Conservation (phyloP, 2,888 invertebrate genomes). For the Xestoiulus laeticollis region DNA sequence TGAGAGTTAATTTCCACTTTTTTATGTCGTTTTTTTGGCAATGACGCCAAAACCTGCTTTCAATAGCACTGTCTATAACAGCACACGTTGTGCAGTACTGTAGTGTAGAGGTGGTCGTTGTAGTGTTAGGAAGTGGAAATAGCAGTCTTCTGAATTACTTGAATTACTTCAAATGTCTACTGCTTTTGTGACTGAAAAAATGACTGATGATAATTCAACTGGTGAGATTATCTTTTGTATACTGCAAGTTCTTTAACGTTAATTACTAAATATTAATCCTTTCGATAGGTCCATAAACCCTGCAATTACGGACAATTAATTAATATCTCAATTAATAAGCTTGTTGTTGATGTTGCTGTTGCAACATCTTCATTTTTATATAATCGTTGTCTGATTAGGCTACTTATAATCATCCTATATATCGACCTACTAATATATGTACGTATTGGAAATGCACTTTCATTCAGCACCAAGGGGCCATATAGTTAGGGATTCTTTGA, state of each 20-base stretch:
- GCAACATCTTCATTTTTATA: neutral
- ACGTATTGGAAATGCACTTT: too few species aligned
- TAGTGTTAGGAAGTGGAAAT: neutral
- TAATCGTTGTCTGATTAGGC: neutral
- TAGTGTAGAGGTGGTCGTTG: neutral
- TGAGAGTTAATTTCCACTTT: constrained; percentile 19
- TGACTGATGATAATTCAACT: neutral
- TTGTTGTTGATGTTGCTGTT: too few species aligned
- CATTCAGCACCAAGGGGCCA: too few species aligned
- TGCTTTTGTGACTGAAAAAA: neutral
- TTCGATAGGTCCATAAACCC: neutral
- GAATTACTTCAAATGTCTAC: neutral
- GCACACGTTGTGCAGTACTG: neutral
- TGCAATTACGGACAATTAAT: too few species aligned
- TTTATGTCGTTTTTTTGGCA: neutral
- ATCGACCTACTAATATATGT: too few species aligned
- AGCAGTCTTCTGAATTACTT: neutral
- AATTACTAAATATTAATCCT: neutral
- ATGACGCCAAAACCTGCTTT: constrained; percentile 32
- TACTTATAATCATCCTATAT: too few species aligned
- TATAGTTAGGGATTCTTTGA: too few species aligned
- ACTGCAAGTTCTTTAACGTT: too few species aligned
- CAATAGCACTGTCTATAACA: neutral
- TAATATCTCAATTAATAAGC: too few species aligned
- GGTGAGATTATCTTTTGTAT: too few species aligned